Base-by-base conservation (phyloP, 2,113 vertebrate species). In the Danionella cerebrum region DNA sequence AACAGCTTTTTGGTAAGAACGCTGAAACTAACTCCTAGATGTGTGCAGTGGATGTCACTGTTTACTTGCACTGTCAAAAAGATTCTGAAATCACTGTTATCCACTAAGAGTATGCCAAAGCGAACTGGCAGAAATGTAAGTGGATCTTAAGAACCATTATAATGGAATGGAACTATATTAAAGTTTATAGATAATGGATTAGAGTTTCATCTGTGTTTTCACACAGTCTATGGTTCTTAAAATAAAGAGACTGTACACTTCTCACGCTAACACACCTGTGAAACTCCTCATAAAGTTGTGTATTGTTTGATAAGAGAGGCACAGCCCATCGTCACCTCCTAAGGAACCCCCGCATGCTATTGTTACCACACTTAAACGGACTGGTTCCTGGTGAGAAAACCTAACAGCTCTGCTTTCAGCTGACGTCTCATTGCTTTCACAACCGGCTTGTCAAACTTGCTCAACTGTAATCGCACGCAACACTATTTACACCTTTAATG, bases 1-100 rank as follows among this genome's bases (percentile, higher is more conserved):
- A 67, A 38, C 62, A 67, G 58, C 71, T 79, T 18, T 74, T 70
- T 63, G 79, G 77, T 79, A 76, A 81, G 79, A 48, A 29, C 35
- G 27, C 45, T 39, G 4, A 48, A 45, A 52, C 38, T 60, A 74
- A 62, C 31, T 13, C n/a, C n/a, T n/a, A n/a, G n/a, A 7, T n/a
- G 13, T 22, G 35, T 42, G 58, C 63, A n/a, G n/a, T n/a, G 16
- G 25, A 44, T 18, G 12, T 27, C 51, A 52, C 45, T 11, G 11
- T 24, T 52, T 36, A 47, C 13, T 53, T 42, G 10, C n/a, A n/a
- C n/a, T n/a, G n/a, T n/a, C n/a, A n/a, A n/a, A n/a, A n/a, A n/a
- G n/a, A n/a, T n/a, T n/a, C n/a, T n/a, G n/a, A n/a, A n/a, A n/a
- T n/a, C n/a, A n/a, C n/a, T n/a, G n/a, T n/a, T n/a, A n/a, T n/a